Evolutionary conservation across 1,140 invertebrate species (phyloP).

Genomic region (Trichonephila inaurata): DNA sequence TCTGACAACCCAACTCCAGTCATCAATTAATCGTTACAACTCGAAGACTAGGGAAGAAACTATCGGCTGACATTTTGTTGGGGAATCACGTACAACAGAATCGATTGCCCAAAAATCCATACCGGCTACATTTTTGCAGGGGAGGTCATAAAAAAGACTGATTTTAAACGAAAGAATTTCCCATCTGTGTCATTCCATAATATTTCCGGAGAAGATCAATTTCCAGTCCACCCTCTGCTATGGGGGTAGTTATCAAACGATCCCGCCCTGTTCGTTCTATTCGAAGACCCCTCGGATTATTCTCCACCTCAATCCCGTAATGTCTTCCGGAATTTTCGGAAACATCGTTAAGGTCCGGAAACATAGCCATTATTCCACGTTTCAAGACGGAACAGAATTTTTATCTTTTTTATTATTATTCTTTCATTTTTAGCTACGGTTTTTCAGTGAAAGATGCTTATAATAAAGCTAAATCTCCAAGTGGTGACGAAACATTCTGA

Average conservation of each 20-base stretch:
- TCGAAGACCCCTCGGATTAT: slow-evolving; percentile 57
- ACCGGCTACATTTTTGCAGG: slow-evolving; percentile 3
- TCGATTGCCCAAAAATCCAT: slow-evolving; percentile 61
- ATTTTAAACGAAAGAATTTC: slow-evolving; percentile 63
- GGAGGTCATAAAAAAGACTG: slow-evolving; percentile 14
- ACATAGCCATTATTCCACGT: slow-evolving; percentile 64
- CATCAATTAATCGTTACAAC: background rate
- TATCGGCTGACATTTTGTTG: slow-evolving; percentile 15
- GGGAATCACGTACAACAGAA: slow-evolving; percentile 14
- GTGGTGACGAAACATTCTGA: slow-evolving; percentile 4
- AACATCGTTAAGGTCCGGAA: slow-evolving; percentile 70
- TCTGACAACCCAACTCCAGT: background rate
- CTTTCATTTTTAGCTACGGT: background rate
- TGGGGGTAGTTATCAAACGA: slow-evolving; percentile 49
- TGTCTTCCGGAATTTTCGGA: slow-evolving; percentile 74
- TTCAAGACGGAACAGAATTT: slow-evolving; percentile 31
- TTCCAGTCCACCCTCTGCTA: slow-evolving; percentile 24
- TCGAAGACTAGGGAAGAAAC: background rate
- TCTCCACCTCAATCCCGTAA: slow-evolving; percentile 73
- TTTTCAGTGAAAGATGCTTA: slow-evolving; percentile 3
- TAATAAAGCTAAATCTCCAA: slow-evolving; percentile 4
- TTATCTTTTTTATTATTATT: background rate
- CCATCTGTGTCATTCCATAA: slow-evolving; percentile 60
- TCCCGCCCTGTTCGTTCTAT: slow-evolving; percentile 10
- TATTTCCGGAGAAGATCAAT: slow-evolving; percentile 72